phyloP scores from a whole-genome alignment of 2,113 vertebrate genomes.

The Entomyzon cyanotis region DNA sequence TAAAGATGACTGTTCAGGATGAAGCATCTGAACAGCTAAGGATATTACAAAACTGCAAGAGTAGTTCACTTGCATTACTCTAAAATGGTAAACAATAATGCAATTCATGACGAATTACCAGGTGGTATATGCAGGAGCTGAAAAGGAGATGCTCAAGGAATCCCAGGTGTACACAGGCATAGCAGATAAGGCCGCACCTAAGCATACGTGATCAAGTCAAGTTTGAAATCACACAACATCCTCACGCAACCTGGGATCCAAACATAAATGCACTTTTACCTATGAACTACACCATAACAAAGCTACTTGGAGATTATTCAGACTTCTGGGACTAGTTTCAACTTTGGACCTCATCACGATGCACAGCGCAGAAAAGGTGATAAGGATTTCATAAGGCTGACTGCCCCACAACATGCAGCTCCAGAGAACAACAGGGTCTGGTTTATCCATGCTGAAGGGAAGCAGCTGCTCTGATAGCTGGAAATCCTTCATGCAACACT shows the following conservation, averaged over 20 bases:
- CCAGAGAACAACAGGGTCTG: background rate
- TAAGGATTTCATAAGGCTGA: background rate
- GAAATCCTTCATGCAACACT: background rate
- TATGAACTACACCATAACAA: background rate
- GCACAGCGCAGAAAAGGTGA: background rate
- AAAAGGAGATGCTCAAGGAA: background rate
- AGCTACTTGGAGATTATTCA: background rate
- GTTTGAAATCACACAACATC: background rate
- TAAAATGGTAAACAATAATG: background rate
- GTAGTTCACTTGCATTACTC: background rate
- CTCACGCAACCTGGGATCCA: background rate
- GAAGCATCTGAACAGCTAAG: background rate
- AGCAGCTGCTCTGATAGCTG: background rate
- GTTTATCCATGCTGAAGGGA: background rate
- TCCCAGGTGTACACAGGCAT: rapidly evolving
- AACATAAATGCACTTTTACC: background rate
- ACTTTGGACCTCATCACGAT: background rate
- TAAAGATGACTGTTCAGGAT: background rate
- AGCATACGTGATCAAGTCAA: background rate
- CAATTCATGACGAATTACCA: background rate
- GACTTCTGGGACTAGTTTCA: background rate
- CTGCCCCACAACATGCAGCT: background rate
- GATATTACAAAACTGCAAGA: background rate
- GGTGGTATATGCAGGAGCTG: background rate
- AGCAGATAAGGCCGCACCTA: background rate